Conservation (phyloP, 2,797 vertebrate genomes). For the Pangasius macronema region DNA sequence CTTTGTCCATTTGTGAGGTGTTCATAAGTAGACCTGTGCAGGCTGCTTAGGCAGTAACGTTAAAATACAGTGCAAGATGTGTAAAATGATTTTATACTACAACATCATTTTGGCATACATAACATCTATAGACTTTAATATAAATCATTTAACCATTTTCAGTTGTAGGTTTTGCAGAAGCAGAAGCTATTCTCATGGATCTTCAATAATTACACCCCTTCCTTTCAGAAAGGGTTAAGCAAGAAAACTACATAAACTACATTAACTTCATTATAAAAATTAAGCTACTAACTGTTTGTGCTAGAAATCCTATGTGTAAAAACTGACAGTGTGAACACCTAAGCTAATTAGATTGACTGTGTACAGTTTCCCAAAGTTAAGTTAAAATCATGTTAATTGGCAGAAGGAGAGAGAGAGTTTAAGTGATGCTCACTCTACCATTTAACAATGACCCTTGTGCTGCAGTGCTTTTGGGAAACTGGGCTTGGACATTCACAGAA, state of each 20-base stretch:
- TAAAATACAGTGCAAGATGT: constrained; percentile 22
- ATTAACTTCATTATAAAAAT: not conserved
- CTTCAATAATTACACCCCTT: constrained; percentile 7
- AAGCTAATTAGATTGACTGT: constrained; percentile 7
- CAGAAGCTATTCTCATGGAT: not conserved
- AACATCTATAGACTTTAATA: constrained; percentile 53
- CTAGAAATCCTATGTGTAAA: not conserved
- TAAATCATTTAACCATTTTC: constrained; percentile 57
- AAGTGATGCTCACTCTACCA: not conserved
- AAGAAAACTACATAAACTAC: not conserved
- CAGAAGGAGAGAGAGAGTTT: not conserved
- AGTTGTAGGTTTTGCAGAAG: not conserved
- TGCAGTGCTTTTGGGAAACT: not conserved
- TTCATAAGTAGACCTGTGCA: not conserved
- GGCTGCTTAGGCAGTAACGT: not conserved
- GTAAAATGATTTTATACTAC: constrained; percentile 16
- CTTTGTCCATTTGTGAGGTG: not conserved
- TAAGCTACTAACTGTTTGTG: not conserved
- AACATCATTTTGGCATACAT: constrained; percentile 14
- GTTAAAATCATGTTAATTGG: not conserved
- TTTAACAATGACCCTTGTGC: constrained; percentile 12
- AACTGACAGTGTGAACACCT: not conserved
- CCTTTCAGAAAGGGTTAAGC: constrained; percentile 1
- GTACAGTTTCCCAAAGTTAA: constrained; percentile 2
- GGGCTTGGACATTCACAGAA: not conserved